Evolutionary conservation across 2,113 vertebrate species (phyloP).

Genomic region (Jacana jacana): DNA sequence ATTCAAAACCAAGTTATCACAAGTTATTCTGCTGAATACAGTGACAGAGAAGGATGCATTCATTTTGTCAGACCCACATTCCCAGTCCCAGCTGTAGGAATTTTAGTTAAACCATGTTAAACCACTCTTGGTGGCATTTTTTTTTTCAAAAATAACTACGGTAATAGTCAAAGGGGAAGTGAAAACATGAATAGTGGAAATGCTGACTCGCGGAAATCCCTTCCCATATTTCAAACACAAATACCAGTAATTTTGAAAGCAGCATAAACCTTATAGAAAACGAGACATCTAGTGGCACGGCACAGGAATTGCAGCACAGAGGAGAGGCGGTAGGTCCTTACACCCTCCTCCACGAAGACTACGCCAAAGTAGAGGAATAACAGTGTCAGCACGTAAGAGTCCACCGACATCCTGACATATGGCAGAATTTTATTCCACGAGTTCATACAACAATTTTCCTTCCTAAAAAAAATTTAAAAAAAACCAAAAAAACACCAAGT

Average conservation of each 20-base stretch:
- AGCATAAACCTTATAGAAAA: neutral
- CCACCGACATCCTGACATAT: neutral
- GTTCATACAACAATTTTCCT: neutral
- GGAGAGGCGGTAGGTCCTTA: rapidly evolving
- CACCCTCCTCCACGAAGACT: too few relatives aligned
- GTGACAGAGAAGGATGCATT: neutral
- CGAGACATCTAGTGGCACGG: neutral
- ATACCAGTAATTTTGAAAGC: neutral
- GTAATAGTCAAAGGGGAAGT: neutral
- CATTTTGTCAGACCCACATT: neutral
- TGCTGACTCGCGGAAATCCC: neutral
- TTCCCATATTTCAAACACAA: neutral
- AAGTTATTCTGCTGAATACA: neutral
- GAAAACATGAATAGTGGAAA: neutral
- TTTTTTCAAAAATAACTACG: neutral
- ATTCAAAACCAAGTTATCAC: neutral
- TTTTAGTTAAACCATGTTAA: neutral
- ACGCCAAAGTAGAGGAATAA: neutral
- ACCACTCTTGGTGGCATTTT: neutral
- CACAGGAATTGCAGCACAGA: rapidly evolving
- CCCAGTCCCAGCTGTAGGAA: neutral
- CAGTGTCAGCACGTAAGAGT: rapidly evolving
- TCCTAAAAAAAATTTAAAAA: neutral
- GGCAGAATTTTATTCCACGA: neutral
- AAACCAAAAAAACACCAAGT: neutral